Evolutionary conservation across 2,888 invertebrate genomes (phyloP).

Genomic region (Erebia epiphron): DNA sequence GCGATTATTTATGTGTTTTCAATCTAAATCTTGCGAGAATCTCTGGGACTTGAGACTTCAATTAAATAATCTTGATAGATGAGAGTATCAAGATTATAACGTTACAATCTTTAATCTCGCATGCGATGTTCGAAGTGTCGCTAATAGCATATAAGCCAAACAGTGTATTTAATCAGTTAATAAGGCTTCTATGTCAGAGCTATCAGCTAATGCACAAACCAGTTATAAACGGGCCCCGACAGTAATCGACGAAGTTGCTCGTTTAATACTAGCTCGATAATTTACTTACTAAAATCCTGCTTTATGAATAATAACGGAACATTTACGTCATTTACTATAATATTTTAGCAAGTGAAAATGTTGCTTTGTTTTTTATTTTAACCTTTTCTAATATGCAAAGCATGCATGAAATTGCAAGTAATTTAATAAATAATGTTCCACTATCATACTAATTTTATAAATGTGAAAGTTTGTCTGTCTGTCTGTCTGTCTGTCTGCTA

Average conservation of each 20-base stretch:
- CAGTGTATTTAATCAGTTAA: slow-evolving; percentile 52
- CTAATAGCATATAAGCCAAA: slow-evolving; percentile 43
- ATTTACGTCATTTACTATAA: slow-evolving; percentile 32
- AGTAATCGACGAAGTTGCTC: slow-evolving; percentile 51
- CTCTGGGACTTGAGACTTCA: neutral
- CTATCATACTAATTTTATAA: neutral
- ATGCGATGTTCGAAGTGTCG: slow-evolving; percentile 32
- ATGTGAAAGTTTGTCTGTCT: too few species aligned
- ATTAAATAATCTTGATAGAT: slow-evolving; percentile 24
- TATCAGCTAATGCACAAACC: slow-evolving; percentile 58
- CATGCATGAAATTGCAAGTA: neutral
- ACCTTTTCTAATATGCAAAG: neutral
- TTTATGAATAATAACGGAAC: slow-evolving; percentile 55
- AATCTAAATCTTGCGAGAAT: slow-evolving; percentile 7
- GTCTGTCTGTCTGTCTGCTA: too few species aligned
- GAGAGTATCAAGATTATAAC: slow-evolving; percentile 28
- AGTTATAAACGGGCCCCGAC: slow-evolving; percentile 50
- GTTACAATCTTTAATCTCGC: slow-evolving; percentile 32
- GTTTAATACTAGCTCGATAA: slow-evolving; percentile 55
- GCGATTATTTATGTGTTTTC: slow-evolving; percentile 8
- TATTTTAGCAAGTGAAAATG: slow-evolving; percentile 22
- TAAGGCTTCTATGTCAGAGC: slow-evolving; percentile 60
- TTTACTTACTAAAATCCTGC: slow-evolving; percentile 60
- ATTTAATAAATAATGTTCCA: neutral
- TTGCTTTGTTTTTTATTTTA: neutral